These are phyloP conservation scores for Papilio demoleus DNA, from an alignment of 2,888 invertebrate genomes.

Conservation along the genomic window DNA sequence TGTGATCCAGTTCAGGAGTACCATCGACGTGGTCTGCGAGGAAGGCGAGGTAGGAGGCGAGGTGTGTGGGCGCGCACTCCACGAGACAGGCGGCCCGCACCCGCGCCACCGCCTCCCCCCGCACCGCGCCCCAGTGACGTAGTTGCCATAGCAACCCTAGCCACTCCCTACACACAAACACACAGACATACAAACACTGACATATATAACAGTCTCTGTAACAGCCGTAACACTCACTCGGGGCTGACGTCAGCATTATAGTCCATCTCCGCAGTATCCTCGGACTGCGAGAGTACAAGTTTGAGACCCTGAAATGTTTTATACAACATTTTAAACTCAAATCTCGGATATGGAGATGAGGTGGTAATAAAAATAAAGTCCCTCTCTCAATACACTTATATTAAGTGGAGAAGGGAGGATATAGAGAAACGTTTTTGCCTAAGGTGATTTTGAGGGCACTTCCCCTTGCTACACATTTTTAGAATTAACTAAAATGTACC, in stretches of 20 bases:
- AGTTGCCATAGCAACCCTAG: conserved; percentile 85
- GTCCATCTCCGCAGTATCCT: conserved; percentile 73
- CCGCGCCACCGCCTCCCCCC: conserved; percentile 87
- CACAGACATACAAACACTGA: too few species aligned
- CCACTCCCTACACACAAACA: conserved; percentile 64
- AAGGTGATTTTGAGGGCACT: too few species aligned
- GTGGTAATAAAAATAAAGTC: too few species aligned
- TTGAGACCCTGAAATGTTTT: conserved; percentile 84
- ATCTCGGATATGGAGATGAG: too few species aligned
- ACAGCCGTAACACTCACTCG: conserved; percentile 77
- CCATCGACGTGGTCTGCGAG: conserved; percentile 88
- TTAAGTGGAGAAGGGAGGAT: too few species aligned
- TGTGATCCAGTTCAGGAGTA: conserved; percentile 54
- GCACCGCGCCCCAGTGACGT: conserved; percentile 90
- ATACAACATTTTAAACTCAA: neutral
- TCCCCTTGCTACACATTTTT: too few species aligned
- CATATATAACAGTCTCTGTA: too few species aligned
- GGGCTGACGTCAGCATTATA: conserved; percentile 77
- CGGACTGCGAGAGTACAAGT: conserved; percentile 85
- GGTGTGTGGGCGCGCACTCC: conserved; percentile 92
- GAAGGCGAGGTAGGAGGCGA: conserved; percentile 93
- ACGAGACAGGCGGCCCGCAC: conserved; percentile 95
- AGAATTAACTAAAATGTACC: too few species aligned
- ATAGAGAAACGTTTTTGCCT: too few species aligned
- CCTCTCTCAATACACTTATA: too few species aligned